Percentiles rank a stretch among this genome's conserved stretches.
phyloP scores from a whole-genome alignment of 2,113 vertebrate species.

The Gopherus flavomarginatus region DNA sequence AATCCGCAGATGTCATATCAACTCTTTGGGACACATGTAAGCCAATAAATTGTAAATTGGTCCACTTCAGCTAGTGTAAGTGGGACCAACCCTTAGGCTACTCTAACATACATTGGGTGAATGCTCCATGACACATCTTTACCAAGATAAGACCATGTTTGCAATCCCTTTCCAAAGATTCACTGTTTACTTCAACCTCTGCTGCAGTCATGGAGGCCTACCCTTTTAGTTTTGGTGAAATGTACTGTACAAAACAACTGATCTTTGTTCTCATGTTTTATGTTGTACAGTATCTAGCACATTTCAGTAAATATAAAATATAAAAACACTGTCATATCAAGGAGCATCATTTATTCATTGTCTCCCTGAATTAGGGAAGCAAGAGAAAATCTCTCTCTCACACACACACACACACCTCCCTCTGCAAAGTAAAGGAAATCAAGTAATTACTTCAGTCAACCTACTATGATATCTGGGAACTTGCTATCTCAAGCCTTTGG shows the following conservation, averaged over 20 bases:
- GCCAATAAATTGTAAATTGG: not conserved
- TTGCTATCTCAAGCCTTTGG: constrained; percentile 44
- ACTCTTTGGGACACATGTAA: not conserved
- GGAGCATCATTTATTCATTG: not conserved
- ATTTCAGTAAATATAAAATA: not conserved
- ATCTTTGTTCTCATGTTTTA: not conserved
- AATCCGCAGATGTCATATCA: not conserved
- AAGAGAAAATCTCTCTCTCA: not conserved
- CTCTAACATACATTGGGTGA: not conserved
- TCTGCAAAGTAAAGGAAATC: not conserved
- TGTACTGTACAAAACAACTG: not conserved
- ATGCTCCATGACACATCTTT: not conserved
- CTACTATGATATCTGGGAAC: constrained; percentile 56
- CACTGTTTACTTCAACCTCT: not conserved
- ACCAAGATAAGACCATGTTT: not conserved
- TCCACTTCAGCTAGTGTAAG: not conserved
- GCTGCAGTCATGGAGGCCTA: not conserved
- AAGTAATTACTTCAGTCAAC: not conserved
- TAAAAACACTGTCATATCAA: not conserved
- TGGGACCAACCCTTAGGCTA: not conserved
- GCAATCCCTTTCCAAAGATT: not conserved
- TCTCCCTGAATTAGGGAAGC: not conserved
- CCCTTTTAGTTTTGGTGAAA: not conserved
- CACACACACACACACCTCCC: not conserved
- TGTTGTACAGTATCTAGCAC: too few relatives aligned